Evolutionary conservation across 2,113 vertebrate genomes (phyloP).

Genomic region (Grantiella picta): DNA sequence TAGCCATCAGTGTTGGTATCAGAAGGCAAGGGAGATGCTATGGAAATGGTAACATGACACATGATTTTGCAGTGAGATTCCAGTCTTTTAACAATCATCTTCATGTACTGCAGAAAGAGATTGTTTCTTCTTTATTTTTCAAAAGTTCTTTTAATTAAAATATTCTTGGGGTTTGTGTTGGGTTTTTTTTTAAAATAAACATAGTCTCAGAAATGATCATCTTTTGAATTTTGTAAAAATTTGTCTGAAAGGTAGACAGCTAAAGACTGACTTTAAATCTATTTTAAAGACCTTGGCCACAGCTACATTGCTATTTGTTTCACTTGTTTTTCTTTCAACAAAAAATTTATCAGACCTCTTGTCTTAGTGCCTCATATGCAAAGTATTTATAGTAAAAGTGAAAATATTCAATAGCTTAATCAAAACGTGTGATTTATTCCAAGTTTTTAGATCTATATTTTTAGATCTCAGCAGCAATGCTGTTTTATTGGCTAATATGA

Average conservation of each 20-base stretch:
- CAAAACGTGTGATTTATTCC: background rate
- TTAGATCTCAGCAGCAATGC: background rate
- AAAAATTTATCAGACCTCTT: background rate
- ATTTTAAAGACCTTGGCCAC: background rate
- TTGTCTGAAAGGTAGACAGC: background rate
- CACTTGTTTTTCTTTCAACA: background rate
- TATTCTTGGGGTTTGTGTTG: fast-evolving
- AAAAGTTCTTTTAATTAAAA: background rate
- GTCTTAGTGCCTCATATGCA: background rate
- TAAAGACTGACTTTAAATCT: background rate
- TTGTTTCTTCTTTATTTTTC: background rate
- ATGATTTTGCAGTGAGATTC: background rate
- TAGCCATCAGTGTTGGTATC: background rate
- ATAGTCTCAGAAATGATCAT: background rate
- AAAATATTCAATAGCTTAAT: background rate
- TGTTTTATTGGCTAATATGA: background rate
- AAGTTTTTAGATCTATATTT: background rate
- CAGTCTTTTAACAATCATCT: background rate
- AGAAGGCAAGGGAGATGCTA: background rate
- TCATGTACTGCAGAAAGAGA: background rate
- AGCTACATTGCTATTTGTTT: background rate
- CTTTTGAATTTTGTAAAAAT: background rate
- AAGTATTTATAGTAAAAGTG: background rate
- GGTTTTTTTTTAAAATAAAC: background rate
- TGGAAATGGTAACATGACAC: background rate